phyloP scores from a whole-genome alignment of 2,797 vertebrate species.

The Margarornis squamiger region DNA sequence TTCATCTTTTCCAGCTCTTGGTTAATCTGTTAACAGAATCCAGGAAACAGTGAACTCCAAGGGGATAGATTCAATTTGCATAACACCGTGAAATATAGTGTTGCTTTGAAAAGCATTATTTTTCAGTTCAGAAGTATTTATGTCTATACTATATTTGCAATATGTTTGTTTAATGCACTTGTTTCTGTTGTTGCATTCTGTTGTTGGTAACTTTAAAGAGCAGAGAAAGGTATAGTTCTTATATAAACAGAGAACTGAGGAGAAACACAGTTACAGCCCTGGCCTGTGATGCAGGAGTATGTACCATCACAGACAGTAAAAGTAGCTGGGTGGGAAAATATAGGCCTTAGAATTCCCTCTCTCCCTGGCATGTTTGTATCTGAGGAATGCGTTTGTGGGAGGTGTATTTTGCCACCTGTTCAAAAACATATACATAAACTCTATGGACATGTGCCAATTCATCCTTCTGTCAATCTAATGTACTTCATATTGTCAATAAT shows the following conservation, averaged over 20 bases:
- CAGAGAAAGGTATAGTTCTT: not conserved
- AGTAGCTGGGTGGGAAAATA: fast-evolving
- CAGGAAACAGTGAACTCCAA: not conserved
- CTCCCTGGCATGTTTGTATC: not conserved
- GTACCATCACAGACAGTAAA: not conserved
- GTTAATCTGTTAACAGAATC: not conserved
- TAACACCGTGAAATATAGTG: not conserved
- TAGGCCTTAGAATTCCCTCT: not conserved
- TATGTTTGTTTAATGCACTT: not conserved
- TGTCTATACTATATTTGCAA: not conserved
- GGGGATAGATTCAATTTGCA: not conserved
- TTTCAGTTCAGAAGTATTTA: not conserved
- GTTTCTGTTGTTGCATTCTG: not conserved
- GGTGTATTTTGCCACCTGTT: not conserved
- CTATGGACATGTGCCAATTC: not conserved
- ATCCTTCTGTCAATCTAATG: not conserved
- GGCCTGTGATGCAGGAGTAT: not conserved
- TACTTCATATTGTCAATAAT: not conserved
- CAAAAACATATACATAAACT: not conserved
- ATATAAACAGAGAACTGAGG: not conserved
- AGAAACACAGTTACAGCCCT: not conserved
- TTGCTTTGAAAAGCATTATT: not conserved
- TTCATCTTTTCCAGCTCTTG: conserved; percentile 19
- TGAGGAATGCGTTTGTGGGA: not conserved
- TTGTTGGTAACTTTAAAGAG: not conserved